Evolutionary conservation across 1,140 invertebrate species (phyloP), one percentile per base, ranked within the genome.

Genomic region (Caenorhabditis latens): DNA sequence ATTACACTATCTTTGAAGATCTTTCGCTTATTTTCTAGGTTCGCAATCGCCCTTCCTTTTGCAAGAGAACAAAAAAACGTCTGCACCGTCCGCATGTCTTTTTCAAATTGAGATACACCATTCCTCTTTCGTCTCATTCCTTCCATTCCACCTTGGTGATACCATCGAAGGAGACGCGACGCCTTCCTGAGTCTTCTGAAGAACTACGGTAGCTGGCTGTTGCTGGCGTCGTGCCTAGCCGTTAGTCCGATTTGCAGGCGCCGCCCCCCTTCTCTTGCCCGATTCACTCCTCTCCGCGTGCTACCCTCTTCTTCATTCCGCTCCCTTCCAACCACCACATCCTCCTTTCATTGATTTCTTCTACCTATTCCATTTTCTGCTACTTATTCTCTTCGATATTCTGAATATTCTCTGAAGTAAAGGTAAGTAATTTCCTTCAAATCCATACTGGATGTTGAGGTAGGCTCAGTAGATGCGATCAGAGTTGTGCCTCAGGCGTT

Each of bases 391-490:
- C 9, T 24, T 16, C 11, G 4, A 32, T 32, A 9, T 63, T 32
- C 24, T 32, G 32, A 53, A 3, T 53, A 53, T 53, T 53, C 4
- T 63, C 9, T 21, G 19, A 58, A 58, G n/a, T 4, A 58, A 3
- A 63, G 24, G 61, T 63, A 63, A 63, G 61, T 32, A 32, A 32
- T 32, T 32, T 32, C 32, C 32, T 63, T 13, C 9, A 63, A 32
- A 24, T 4, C 5, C 61, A 63, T 32, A 6, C 1, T 21, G 43
- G 71, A 79, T 46, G n/a, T 50, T 79, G 71, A 79, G 71, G 71
- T 79, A 79, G 71, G 71, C 71, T 79, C 71, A 79, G 71, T 79
- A 79, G 71, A 79, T 79, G 71, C 71, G 71, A 79, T 11, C n/a
- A 16, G 40, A 50, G n/a, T 9, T 43, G 65, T 32, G 61, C 61